Evolutionary conservation across 2,797 vertebrate species (phyloP).

Genomic region (Sebastiscus tertius): DNA sequence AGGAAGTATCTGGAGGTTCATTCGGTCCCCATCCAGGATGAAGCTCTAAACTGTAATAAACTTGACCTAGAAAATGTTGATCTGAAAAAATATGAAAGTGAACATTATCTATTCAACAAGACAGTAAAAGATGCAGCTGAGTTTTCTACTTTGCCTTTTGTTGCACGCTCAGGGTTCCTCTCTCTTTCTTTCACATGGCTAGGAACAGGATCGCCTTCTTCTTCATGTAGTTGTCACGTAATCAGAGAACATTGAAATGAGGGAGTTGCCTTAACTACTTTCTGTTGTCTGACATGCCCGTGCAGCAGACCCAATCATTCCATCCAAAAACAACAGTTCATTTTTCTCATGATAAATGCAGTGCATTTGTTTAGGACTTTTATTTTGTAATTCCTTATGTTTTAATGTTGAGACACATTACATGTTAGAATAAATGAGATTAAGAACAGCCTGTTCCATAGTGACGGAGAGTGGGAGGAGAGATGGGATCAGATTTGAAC

Average conservation of each 20-base stretch:
- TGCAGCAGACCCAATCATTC: conserved; percentile 23
- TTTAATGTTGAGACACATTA: not conserved
- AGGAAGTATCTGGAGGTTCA: not conserved
- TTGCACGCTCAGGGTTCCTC: not conserved
- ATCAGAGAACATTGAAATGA: not conserved
- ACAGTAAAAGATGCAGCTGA: not conserved
- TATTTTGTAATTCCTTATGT: conserved; percentile 20
- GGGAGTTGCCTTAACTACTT: not conserved
- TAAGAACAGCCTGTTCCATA: not conserved
- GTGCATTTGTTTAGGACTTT: not conserved
- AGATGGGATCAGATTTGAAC: not conserved
- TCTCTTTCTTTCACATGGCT: not conserved
- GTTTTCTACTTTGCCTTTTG: not conserved
- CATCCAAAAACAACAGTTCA: conserved; percentile 8
- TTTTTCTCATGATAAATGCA: not conserved
- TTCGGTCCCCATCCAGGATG: not conserved
- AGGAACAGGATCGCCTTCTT: not conserved
- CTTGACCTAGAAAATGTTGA: not conserved
- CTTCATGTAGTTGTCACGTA: not conserved
- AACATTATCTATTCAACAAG: not conserved
- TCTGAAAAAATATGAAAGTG: not conserved
- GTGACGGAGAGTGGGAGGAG: not conserved
- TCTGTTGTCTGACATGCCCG: not conserved
- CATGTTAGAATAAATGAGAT: not conserved
- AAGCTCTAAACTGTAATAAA: not conserved